These are phyloP conservation scores for Chiroxiphia lanceolata DNA, from an alignment of 2,797 vertebrate species.

Conservation along the genomic window DNA sequence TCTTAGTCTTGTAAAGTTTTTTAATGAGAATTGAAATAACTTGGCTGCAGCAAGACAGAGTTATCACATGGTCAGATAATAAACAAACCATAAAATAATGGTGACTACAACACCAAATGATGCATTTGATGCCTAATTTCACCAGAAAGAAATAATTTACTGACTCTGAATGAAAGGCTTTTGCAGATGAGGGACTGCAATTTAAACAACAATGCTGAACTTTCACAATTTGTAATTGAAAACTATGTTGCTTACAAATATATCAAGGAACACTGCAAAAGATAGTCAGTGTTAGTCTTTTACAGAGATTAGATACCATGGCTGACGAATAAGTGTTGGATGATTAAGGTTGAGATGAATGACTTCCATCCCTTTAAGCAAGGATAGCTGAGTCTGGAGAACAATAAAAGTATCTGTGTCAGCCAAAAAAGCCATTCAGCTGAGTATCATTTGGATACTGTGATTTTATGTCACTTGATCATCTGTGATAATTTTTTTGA, in stretches of 20 bases:
- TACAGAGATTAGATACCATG: neutral
- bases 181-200: neutral
- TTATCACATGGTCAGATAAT: neutral
- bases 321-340: neutral
- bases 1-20: neutral
- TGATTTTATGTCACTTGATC: neutral
- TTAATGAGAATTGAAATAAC: neutral
- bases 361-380: neutral
- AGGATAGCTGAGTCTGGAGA: neutral
- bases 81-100: neutral
- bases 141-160: neutral
- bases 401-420: neutral
- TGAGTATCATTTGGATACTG: neutral
- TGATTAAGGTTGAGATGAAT: neutral
- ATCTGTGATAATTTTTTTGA: neutral
- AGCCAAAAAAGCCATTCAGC: neutral
- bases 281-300: neutral
- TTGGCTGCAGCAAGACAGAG: neutral
- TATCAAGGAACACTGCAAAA: neutral
- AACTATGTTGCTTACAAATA: neutral
- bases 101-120: neutral
- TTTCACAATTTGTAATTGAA: neutral
- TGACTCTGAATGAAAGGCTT: neutral
- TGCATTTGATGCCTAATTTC: neutral
- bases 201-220: neutral